Percentiles rank a stretch among this genome's conserved stretches.
These are phyloP conservation scores for Apus apus DNA, from an alignment of 2,113 vertebrate species.

Conservation along the genomic window DNA sequence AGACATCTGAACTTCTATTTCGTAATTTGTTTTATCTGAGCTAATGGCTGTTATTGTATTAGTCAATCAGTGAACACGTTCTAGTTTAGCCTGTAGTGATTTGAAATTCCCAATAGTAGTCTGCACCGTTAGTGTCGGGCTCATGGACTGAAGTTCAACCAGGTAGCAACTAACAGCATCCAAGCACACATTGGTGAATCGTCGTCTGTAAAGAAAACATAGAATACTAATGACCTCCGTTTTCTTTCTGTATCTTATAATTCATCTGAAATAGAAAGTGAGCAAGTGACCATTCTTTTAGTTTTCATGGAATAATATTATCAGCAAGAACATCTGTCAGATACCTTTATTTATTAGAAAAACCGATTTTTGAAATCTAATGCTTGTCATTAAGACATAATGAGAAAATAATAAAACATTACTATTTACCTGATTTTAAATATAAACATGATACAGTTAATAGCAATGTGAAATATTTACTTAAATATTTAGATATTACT, in stretches of 20 bases:
- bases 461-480: neutral
- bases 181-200: constrained; percentile 92
- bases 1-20: constrained; percentile 28
- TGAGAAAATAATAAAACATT: neutral
- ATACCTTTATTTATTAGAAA: neutral
- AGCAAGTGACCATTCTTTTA: neutral
- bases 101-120: constrained; percentile 91
- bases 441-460: neutral
- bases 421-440: neutral
- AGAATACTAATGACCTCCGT: neutral
- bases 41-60: neutral
- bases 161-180: constrained; percentile 95
- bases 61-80: constrained; percentile 85
- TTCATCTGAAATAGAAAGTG: neutral
- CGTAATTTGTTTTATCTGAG: constrained; percentile 14
- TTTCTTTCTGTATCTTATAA: neutral
- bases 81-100: constrained; percentile 93
- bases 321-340: neutral
- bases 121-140: constrained; percentile 84
- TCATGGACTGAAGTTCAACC: constrained; percentile 95
- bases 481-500: neutral
- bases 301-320: neutral
- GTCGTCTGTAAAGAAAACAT: constrained; percentile 77
- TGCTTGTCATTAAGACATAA: neutral
- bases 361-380: neutral